Conservation (phyloP, 2,797 vertebrate genomes). For the Gorsachius magnificus region DNA sequence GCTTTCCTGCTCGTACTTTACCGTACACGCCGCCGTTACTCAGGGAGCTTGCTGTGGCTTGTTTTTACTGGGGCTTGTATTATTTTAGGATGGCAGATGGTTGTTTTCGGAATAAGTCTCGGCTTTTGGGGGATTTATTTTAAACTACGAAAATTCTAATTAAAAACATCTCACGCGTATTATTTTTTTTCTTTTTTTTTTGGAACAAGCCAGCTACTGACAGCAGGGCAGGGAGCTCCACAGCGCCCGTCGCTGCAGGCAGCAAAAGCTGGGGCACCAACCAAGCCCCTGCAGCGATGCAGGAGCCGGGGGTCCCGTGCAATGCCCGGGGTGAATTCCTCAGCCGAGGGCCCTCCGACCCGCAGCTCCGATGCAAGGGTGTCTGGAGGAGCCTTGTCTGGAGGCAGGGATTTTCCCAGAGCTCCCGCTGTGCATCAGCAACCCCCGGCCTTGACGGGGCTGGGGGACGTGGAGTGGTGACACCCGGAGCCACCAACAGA, state of each 20-base stretch:
- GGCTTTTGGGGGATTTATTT: neutral
- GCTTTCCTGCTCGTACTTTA: neutral
- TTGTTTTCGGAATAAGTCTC: neutral
- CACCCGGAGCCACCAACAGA: neutral
- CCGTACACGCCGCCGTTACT: neutral
- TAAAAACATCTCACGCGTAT: neutral
- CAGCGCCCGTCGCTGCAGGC: fast-evolving
- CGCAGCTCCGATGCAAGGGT: fast-evolving
- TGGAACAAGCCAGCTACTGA: fast-evolving
- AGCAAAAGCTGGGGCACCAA: neutral
- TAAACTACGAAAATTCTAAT: neutral
- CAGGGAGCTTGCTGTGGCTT: neutral
- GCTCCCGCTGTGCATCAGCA: fast-evolving
- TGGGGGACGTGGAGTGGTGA: neutral
- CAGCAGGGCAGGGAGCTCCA: fast-evolving
- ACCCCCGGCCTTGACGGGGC: neutral
- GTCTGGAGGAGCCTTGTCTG: neutral
- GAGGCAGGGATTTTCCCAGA: neutral
- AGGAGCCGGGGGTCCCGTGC: neutral
- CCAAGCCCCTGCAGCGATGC: fast-evolving
- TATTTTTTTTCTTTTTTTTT: neutral
- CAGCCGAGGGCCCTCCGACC: neutral
- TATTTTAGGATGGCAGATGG: neutral
- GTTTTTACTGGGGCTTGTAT: neutral
- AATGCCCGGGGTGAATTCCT: fast-evolving